These are phyloP conservation scores for Drosophila ficusphila DNA, from an alignment of 1,140 invertebrate genomes.

Conservation along the genomic window DNA sequence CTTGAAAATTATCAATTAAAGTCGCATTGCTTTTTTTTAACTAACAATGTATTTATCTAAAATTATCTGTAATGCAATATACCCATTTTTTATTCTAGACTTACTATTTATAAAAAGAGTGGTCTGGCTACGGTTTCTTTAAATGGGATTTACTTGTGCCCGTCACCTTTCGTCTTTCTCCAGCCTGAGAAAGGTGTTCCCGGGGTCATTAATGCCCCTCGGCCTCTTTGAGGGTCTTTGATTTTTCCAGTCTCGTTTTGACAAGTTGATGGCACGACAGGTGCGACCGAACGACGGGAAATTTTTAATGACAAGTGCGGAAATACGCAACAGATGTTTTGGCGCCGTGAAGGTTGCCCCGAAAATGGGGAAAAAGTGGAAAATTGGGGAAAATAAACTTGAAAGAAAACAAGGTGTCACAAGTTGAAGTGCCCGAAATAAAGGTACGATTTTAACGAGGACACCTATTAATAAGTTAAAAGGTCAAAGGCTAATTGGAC, in stretches of 20 bases:
- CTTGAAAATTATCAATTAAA: no score
- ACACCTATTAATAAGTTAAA: not conserved
- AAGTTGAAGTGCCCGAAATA: not conserved
- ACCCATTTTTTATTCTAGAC: not conserved
- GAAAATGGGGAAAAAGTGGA: not conserved
- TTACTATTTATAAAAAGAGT: not conserved
- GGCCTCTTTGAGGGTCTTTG: conserved; percentile 13
- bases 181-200: conserved; percentile 11
- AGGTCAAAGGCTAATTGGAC: not conserved
- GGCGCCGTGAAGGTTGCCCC: conserved; percentile 1
- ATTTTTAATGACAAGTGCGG: conserved; percentile 31
- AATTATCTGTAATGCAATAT: not conserved
- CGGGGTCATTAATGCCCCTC: conserved; percentile 39
- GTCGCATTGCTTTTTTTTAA: no score
- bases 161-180: conserved; percentile 27
- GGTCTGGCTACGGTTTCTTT: not conserved
- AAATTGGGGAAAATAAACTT: not conserved
- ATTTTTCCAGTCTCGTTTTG: conserved; percentile 52
- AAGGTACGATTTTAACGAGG: not conserved
- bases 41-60: no score
- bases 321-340: conserved; percentile 39
- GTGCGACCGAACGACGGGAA: conserved; percentile 46
- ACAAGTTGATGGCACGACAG: conserved; percentile 39
- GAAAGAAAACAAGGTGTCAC: not conserved
- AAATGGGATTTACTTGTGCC: conserved; percentile 3